phyloP scores from a whole-genome alignment of 1,140 invertebrate species.

The Triops longicaudatus region DNA sequence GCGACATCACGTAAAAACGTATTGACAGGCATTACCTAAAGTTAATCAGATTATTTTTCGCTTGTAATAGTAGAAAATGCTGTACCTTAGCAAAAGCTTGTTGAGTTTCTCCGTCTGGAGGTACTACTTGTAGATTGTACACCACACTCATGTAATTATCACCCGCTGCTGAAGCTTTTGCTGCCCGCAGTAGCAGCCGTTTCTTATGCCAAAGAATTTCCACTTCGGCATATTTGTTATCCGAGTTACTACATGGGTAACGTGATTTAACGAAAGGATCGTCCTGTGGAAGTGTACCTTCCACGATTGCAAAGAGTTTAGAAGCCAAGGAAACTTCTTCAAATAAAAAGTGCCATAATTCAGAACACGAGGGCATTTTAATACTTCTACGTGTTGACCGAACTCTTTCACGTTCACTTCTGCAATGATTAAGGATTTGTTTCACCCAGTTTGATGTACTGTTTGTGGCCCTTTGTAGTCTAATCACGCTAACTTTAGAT shows the following conservation, averaged over 20 bases:
- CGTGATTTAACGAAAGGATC: background rate
- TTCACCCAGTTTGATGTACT: background rate
- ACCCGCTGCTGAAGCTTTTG: slow-evolving; percentile 17
- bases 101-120: background rate
- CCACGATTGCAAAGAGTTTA: background rate
- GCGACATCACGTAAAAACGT: background rate
- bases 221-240: background rate
- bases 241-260: background rate
- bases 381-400: background rate
- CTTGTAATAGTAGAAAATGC: background rate
- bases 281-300: background rate
- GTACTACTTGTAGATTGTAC: background rate
- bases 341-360: background rate
- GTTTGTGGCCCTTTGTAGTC: background rate
- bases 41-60: background rate
- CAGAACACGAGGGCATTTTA: background rate
- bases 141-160: slow-evolving; percentile 23
- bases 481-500: background rate
- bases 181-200: background rate
- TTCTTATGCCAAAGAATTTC: background rate
- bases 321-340: background rate
- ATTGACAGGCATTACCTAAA: background rate
- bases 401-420: background rate
- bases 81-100: background rate
- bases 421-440: background rate